Conservation (phyloP, 2,888 invertebrate species). For the Apoda limacodes region DNA sequence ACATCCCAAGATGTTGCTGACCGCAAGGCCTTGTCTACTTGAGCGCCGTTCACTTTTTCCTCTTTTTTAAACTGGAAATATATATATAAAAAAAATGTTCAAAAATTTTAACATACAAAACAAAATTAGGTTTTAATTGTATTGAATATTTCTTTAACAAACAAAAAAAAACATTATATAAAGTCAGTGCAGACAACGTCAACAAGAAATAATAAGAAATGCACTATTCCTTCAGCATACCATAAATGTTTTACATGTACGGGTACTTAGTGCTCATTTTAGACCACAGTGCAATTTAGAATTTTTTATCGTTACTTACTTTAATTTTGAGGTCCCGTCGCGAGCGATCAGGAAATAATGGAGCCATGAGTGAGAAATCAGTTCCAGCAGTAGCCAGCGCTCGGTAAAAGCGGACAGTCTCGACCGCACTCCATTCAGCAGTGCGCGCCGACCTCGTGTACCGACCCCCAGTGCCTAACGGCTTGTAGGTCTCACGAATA, state of each 20-base stretch:
- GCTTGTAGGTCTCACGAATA: constrained; percentile 73
- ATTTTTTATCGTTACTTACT: too few species aligned
- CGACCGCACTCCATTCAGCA: constrained; percentile 80
- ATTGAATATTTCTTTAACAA: neutral
- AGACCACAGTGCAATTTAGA: too few species aligned
- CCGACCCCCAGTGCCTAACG: constrained; percentile 66
- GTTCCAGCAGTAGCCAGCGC: constrained; percentile 91
- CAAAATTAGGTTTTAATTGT: too few species aligned
- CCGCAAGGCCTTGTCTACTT: constrained; percentile 81
- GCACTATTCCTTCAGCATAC: too few species aligned
- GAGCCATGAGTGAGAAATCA: constrained; percentile 91
- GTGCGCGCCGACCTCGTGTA: constrained; percentile 76
- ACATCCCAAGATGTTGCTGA: constrained; percentile 77
- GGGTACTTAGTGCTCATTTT: too few species aligned
- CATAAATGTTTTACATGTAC: too few species aligned
- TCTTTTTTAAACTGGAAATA: constrained; percentile 83
- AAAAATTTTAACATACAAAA: too few species aligned
- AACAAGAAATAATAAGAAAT: constrained; percentile 38
- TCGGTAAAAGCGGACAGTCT: constrained; percentile 92
- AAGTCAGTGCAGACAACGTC: neutral
- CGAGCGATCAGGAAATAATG: constrained; percentile 82
- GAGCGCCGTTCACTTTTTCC: constrained; percentile 78
- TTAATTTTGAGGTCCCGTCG: constrained; percentile 90
- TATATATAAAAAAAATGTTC: neutral
- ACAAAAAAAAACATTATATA: neutral